A percentile compares a stretch with the other conserved stretches of the same genome.
Conservation (phyloP, 2,888 invertebrate species). For the Eupsilia transversa region DNA sequence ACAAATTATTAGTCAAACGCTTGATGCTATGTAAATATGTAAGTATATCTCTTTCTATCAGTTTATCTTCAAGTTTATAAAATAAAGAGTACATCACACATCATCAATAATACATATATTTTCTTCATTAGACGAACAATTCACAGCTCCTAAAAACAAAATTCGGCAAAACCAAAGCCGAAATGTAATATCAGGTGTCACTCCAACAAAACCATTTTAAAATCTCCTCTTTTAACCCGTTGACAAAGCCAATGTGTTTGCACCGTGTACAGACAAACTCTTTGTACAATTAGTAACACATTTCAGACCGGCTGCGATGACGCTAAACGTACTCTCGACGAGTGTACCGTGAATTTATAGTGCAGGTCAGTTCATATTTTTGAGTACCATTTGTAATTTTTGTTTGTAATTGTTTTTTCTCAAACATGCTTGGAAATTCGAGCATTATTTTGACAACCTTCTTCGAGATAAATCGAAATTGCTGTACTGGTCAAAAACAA, state of each 20-base stretch:
- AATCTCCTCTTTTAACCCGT: conserved; percentile 70
- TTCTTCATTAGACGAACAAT: too few relatives aligned
- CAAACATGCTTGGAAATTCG: too few relatives aligned
- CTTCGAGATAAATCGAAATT: too few relatives aligned
- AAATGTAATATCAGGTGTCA: conserved; percentile 41
- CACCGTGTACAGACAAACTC: conserved; percentile 58
- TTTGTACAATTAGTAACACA: conserved; percentile 74
- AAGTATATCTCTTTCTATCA: too few relatives aligned
- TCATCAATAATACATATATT: neutral
- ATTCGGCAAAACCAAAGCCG: conserved; percentile 23
- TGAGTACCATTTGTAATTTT: conserved; percentile 23
- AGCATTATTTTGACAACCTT: too few relatives aligned
- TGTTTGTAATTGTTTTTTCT: conserved; percentile 18
- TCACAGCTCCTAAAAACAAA: neutral
- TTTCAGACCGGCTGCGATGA: conserved; percentile 56
- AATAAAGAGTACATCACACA: too few relatives aligned
- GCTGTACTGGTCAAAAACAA: too few relatives aligned
- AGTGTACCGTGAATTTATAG: conserved; percentile 47
- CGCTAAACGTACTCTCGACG: conserved; percentile 44
- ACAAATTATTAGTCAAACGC: neutral
- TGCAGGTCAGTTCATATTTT: conserved; percentile 38
- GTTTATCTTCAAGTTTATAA: neutral
- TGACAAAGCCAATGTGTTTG: conserved; percentile 71
- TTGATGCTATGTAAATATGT: neutral
- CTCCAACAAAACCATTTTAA: conserved; percentile 68